Evolutionary conservation across 2,888 invertebrate genomes (phyloP), one percentile per base, ranked within the genome.

Genomic region (Chesias legatella): DNA sequence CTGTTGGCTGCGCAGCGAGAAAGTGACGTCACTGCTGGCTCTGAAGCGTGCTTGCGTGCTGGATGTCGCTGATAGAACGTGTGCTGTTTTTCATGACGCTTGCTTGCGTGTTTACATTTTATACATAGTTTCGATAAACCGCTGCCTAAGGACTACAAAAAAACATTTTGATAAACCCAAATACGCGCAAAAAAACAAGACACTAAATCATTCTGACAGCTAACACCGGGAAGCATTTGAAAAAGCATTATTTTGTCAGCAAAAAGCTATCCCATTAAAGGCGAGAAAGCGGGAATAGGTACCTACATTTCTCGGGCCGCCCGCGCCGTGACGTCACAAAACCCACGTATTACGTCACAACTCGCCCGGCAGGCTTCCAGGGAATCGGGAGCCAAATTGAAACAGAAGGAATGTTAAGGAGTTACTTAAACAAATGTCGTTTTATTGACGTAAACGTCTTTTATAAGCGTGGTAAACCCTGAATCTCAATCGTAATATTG

Each of bases 291-390:
- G 21, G 9, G 21, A 17, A 5, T 17, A 17, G 13, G 13, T 5
- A 17, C 22, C 22, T n/a, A 24, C 29, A 29, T 44, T 36, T 44
- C 33, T 36, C 29, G 27, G 39, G 23, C 20, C 13, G 17, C 27
- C 10, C 26, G 25, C 31, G 27, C 27, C 32, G 22, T 39, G 35
- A 40, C 35, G 40, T 36, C 43, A 47, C 47, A 35, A 42, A 42
- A 42, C 20, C 39, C 29, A 26, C 40, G 35, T 39, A 36, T 47
- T 47, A 43, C 39, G 42, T 41, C 41, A 47, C 38, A 34, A 37
- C 30, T 30, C 35, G 40, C 27, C 22, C 26, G n/a, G n/a, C 13
- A 23, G 22, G 20, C 27, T 30, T 43, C 23, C 21, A 22, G 30
- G 31, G 17, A 43, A 42, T 43, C 35, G 28, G 33, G 11, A 11